These are phyloP conservation scores for Scaptomyza cyrtandrae DNA, from an alignment of 2,888 invertebrate genomes.

Conservation along the genomic window DNA sequence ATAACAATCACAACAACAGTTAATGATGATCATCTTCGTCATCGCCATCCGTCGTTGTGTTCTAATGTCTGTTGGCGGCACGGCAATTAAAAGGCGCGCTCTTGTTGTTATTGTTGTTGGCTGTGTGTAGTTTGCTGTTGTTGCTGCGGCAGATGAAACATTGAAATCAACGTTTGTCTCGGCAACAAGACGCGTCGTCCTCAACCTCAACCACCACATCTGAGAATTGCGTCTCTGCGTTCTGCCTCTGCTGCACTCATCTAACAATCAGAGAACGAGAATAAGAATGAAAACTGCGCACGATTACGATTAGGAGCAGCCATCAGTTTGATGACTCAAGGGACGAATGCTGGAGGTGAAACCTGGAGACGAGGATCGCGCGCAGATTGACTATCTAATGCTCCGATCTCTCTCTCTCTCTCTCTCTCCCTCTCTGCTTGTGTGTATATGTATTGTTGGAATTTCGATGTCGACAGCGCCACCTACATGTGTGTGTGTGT, in stretches of 20 bases:
- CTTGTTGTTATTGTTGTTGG: slow-evolving; percentile 29
- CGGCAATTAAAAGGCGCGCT: slow-evolving; percentile 77
- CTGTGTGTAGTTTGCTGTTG: slow-evolving; percentile 45
- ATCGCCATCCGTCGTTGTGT: slow-evolving; percentile 40
- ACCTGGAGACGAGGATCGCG: slow-evolving; percentile 3
- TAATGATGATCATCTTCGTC: slow-evolving; percentile 36
- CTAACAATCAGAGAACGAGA: slow-evolving; percentile 58
- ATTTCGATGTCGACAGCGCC: slow-evolving; percentile 72
- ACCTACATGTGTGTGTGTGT: slow-evolving; percentile 68
- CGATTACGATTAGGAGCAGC: slow-evolving; percentile 59
- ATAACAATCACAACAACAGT: slow-evolving; percentile 5
- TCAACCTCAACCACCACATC: slow-evolving; percentile 24
- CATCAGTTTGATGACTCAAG: slow-evolving; percentile 10
- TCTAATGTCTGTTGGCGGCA: slow-evolving; percentile 77
- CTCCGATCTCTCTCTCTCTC: slow-evolving; percentile 45
- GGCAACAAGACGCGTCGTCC: slow-evolving; percentile 57
- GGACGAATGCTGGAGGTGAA: not conserved
- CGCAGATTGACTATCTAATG: slow-evolving; percentile 62
- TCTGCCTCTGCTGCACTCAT: slow-evolving; percentile 20
- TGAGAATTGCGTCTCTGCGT: slow-evolving; percentile 16
- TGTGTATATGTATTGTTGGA: slow-evolving; percentile 41
- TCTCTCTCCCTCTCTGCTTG: not conserved
- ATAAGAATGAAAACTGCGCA: slow-evolving; percentile 57
- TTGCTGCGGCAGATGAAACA: slow-evolving; percentile 76
- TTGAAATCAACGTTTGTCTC: slow-evolving; percentile 69